Evolutionary conservation across 2,888 invertebrate species (phyloP), one percentile per base, ranked within the genome.

Genomic region (Dichetophora obliterata): DNA sequence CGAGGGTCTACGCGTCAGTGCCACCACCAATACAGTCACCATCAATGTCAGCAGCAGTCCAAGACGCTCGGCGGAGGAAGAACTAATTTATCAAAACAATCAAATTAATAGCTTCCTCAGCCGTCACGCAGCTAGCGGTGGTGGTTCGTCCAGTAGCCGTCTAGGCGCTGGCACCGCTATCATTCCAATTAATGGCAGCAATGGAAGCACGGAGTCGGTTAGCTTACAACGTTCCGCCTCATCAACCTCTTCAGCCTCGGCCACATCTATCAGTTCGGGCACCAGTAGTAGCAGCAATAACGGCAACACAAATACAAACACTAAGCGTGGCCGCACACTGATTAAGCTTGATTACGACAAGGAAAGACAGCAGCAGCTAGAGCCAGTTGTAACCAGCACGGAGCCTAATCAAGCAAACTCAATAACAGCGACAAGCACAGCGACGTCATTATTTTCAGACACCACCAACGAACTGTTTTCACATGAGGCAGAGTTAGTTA

Each of bases 21-120:
- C 91, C 31, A 90, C 91, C 9, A 91, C 91, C 61, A 92, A 92
- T 61, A 92, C 92, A 6, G 92, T 92, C 0, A 92, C 92, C 75
- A 92, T 92, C 81, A 92, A 91, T 84, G 89, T 88, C 66, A 85
- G 86, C 79, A 85, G 82, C 77, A 86, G 82, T 78, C 82, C 82
- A 6, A 81, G 82, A 24, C 81, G 81, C 59, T 83, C 86, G 54
- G 77, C 82, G 11, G 86, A 86, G 71, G 88, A 88, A 75, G 86
- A 86, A 78, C 81, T 87, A 54, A 86, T 86, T 78, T 86, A 86
- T 74, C 87, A 88, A 68, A 87, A 89, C 80, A 89, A 89, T 79
- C 84, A 87, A 79, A 83, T 89, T 61, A 89, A 89, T 78, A 86
- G 85, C 22, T 82, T 88, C 34, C 84, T 86, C 31, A 89, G 85